Percentiles rank a stretch among this genome's conserved stretches.
These are phyloP conservation scores for Aythya fuligula DNA, from an alignment of 2,797 vertebrate species.

Conservation along the genomic window DNA sequence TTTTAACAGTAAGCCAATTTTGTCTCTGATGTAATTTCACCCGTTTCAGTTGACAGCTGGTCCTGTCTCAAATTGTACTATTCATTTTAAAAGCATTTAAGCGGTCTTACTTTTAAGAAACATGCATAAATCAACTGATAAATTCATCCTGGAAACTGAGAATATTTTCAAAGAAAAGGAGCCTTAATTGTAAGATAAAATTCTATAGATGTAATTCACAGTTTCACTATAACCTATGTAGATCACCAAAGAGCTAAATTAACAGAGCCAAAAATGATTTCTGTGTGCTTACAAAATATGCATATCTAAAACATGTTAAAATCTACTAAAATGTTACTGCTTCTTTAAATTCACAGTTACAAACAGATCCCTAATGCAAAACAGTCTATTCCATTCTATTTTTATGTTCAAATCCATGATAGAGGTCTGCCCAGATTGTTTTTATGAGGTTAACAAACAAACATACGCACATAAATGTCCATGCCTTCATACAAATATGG, in stretches of 20 bases:
- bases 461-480: neutral
- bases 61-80: neutral
- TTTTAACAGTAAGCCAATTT: neutral
- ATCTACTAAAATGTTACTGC: neutral
- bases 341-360: neutral
- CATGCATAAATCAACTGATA: neutral
- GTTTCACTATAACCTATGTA: neutral
- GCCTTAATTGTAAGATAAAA: neutral
- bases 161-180: neutral
- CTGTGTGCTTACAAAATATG: neutral
- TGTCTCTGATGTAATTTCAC: constrained; percentile 5
- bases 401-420: neutral
- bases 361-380: neutral
- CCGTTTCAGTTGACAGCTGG: neutral
- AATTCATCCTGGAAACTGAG: neutral
- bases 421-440: neutral
- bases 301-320: neutral
- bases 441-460: neutral
- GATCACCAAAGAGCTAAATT: neutral
- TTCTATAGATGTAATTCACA: neutral
- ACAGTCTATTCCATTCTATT: neutral
- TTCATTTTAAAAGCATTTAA: constrained; percentile 6
- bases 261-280: neutral
- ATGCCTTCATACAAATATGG: neutral
- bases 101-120: neutral